Percentiles rank a stretch among this genome's conserved stretches.
These are phyloP conservation scores for Catharus minimus DNA, from an alignment of 2,113 vertebrate species.

Conservation along the genomic window DNA sequence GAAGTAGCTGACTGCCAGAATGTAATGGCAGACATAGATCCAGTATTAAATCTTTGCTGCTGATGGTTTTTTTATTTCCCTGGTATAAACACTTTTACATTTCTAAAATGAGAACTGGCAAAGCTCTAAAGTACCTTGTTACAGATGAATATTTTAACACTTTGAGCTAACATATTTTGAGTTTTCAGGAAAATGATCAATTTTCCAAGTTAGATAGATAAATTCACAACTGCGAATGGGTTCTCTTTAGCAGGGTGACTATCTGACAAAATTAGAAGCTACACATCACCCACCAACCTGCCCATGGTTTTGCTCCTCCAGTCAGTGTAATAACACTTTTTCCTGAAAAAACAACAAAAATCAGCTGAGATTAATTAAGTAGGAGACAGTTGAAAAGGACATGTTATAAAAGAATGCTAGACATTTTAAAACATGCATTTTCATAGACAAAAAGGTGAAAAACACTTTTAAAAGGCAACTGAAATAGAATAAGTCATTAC, in stretches of 20 bases:
- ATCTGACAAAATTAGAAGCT: conserved; percentile 62
- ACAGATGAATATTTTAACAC: conserved; percentile 35
- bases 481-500: neutral
- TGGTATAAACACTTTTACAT: neutral
- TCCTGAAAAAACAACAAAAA: conserved; percentile 83
- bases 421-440: neutral
- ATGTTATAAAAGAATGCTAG: neutral
- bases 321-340: conserved; percentile 97
- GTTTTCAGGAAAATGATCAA: neutral
- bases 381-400: neutral
- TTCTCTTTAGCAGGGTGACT: conserved; percentile 52
- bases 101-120: neutral
- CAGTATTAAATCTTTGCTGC: neutral
- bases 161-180: neutral
- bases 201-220: conserved; percentile 12
- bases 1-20: neutral
- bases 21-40: neutral
- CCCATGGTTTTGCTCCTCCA: conserved; percentile 91
- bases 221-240: conserved; percentile 70
- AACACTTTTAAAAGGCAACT: neutral
- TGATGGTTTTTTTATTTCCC: neutral
- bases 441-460: neutral
- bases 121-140: neutral
- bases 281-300: conserved; percentile 84
- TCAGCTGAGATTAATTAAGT: conserved; percentile 45